A percentile compares a stretch with the other conserved stretches of the same genome.
phyloP scores from a whole-genome alignment of 2,113 vertebrate species.

The Neodontobutis hainanensis region DNA sequence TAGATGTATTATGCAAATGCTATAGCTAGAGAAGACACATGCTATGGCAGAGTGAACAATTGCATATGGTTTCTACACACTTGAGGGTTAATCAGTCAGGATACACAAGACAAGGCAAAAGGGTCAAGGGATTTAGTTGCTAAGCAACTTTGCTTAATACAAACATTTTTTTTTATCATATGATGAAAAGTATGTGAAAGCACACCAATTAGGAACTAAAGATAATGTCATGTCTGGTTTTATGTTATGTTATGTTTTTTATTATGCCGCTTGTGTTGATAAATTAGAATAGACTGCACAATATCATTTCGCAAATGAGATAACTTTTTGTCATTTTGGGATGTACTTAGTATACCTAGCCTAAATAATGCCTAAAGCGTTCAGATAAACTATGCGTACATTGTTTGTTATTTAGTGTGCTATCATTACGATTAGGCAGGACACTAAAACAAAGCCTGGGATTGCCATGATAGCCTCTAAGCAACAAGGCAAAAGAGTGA shows the following conservation, averaged over 20 bases:
- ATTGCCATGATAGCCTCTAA: background rate
- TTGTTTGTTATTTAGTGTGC: background rate
- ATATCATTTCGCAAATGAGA: no score
- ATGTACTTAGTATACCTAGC: no score
- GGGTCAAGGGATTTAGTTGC: slow-evolving; percentile 52
- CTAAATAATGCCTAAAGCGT: no score
- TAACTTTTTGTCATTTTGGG: no score
- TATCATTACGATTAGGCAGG: background rate
- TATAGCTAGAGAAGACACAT: background rate
- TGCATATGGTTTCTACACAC: slow-evolving; percentile 48
- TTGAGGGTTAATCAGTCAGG: slow-evolving; percentile 58
- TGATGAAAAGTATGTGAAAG: slow-evolving; percentile 3
- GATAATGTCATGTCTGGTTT: no score
- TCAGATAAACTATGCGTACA: background rate
- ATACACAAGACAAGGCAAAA: slow-evolving; percentile 35
- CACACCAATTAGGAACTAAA: background rate
- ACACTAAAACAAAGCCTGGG: background rate
- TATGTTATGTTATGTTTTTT: no score
- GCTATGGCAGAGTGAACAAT: slow-evolving; percentile 39
- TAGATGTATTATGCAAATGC: slow-evolving; percentile 36
- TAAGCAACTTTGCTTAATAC: slow-evolving; percentile 44
- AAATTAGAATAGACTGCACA: no score
- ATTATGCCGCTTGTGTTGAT: no score
- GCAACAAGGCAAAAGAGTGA: slow-evolving; percentile 1
- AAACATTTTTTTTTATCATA: slow-evolving; percentile 24